Evolutionary conservation across 2,113 vertebrate genomes (phyloP).

Genomic region (Ailurus styani): DNA sequence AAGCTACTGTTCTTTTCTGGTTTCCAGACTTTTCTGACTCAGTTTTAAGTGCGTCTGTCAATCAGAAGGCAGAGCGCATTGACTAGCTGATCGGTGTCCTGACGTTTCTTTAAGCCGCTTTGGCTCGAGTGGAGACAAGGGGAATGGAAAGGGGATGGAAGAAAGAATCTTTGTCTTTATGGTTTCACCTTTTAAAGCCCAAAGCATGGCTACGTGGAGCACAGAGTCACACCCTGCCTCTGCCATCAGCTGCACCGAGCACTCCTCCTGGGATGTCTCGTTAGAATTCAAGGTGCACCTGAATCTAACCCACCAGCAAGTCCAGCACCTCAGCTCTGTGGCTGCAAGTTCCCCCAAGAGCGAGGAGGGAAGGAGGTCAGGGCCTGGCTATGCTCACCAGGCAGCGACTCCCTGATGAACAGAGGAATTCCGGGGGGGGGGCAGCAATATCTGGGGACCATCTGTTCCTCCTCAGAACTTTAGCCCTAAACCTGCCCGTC

Average conservation of each 20-base stretch:
- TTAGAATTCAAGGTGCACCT: not conserved
- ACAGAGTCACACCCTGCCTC: not conserved
- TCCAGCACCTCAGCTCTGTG: not conserved
- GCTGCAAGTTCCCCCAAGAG: not conserved
- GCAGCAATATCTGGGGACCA: accelerated
- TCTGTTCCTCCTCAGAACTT: not conserved
- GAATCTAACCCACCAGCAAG: not conserved
- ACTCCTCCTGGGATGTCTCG: not conserved
- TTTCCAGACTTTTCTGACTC: not conserved
- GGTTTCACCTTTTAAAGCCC: not conserved
- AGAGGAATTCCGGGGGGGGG: not conserved
- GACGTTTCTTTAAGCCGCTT: not conserved
- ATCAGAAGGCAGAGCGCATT: not conserved
- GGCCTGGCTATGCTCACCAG: accelerated
- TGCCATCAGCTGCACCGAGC: accelerated
- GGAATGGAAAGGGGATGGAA: too few species aligned
- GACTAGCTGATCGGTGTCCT: accelerated
- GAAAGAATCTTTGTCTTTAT: not conserved
- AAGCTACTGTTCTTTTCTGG: not conserved
- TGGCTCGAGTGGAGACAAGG: not conserved
- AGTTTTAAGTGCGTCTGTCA: not conserved
- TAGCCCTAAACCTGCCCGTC: not conserved
- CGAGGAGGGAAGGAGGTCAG: accelerated
- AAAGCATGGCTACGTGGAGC: accelerated
- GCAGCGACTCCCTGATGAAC: accelerated